Base-by-base conservation (phyloP, 2,797 vertebrate species). In the Nannoperca australis region DNA sequence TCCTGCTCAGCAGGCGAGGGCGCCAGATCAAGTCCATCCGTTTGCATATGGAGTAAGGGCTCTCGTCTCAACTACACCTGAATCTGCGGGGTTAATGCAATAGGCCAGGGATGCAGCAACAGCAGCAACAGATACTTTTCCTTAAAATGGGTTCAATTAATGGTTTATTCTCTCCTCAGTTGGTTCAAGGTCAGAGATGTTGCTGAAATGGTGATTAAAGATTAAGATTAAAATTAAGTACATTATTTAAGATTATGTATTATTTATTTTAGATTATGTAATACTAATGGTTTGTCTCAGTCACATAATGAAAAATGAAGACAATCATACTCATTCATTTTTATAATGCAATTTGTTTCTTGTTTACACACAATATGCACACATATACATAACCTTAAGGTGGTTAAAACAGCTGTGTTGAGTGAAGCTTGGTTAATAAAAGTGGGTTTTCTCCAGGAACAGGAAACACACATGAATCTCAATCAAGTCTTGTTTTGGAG, bases 1-100 rank as follows among this genome's bases (percentile, higher is more conserved):
- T 22, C 7, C 34, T 51, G 60, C 54, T 74, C 84, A 84, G 72
- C 54, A 70, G 84, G 83, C 83, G 76, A 88, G 32, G 76, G 18
- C 65, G 71, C 53, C 65, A 59, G 76, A 85, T 82, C 62, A 47
- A 1, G n/a, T 84, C 87, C 89, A 88, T 88, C 89, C 91, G 88
- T 83, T 64, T 81, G 44, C 50, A 67, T 53, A 47, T 11, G 51
- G 40, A 56, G n/a, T 32, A 62, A 65, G 20, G 51, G 63, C 61
- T 62, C 38, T 58, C 34, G 34, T 34, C 34, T 34, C 10, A 0
- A 40, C 55, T 45, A 20, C 24, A 64, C 45, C 56, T 68, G 73
- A 65, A 69, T 78, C 58, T 71, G 73, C 13, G 5, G 54, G 49
- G 54, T 79, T 78, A 82, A 73, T 70, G 51, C 22, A 60, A 20